Evolutionary conservation across 2,113 vertebrate species (phyloP).

Genomic region (Cebidichthys violaceus): DNA sequence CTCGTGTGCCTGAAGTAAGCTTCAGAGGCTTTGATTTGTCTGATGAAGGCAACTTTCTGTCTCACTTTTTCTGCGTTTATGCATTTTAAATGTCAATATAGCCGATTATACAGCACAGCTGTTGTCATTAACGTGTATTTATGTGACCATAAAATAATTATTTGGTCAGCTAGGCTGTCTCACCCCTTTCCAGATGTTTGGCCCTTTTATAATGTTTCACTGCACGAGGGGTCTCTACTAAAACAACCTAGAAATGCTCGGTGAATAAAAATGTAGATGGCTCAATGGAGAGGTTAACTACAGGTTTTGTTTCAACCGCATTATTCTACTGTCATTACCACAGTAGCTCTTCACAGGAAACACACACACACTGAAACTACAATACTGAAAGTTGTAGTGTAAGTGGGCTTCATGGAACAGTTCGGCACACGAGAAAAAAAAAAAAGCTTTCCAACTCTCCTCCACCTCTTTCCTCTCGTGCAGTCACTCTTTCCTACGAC

Average conservation of each 20-base stretch:
- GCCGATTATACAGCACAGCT: neutral
- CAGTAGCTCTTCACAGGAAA: constrained; percentile 61
- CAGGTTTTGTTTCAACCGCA: constrained; percentile 40
- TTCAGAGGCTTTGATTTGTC: neutral
- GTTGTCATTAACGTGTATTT: neutral
- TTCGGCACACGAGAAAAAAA: constrained; percentile 20
- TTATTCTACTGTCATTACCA: constrained; percentile 37
- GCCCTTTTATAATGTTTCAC: neutral
- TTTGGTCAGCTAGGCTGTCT: neutral
- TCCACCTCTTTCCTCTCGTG: constrained; percentile 71
- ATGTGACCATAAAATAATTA: neutral
- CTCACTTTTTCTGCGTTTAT: neutral
- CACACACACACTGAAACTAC: constrained; percentile 56
- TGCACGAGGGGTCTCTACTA: neutral
- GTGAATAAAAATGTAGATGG: neutral
- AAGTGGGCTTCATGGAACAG: constrained; percentile 69
- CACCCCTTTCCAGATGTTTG: neutral
- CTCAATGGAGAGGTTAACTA: neutral
- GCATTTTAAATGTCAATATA: neutral
- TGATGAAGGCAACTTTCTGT: neutral
- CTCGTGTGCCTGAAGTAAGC: neutral
- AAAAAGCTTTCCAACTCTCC: constrained; percentile 69
- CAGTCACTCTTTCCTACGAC: constrained; percentile 77
- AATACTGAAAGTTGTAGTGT: constrained; percentile 44
- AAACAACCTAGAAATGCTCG: neutral